Evolutionary conservation across 1,140 invertebrate species (phyloP), one percentile per base, ranked within the genome.

Genomic region (Reticulitermes speratus): DNA sequence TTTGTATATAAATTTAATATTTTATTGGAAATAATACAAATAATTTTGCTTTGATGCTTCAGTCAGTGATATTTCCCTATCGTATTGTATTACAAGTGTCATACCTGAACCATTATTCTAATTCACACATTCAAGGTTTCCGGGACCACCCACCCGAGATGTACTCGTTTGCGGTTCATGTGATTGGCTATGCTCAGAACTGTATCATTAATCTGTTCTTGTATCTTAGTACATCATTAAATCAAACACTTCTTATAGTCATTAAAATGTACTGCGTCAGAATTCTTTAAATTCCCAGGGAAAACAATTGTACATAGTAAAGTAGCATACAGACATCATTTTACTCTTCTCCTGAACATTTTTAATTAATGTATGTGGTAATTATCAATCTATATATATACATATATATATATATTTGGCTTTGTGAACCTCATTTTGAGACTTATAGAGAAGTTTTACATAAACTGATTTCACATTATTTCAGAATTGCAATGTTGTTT

Each of bases 391-490:
- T 48, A 9, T 48, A 38, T 38, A 38, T 38, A 38, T 38, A 38
- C 5, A 38, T 38, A 5, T 55, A 55, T 75, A 75, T 16, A 75
- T 75, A 16, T 65, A 65, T 75, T 75, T 75, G 65, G 65, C 25
- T 75, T 75, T 75, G 3, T 75, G n/a, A 75, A 75, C 65, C n/a
- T 75, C 65, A 30, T 75, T 75, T 75, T 7, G 14, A 75, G 9
- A 30, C 65, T 75, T 75, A 75, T 75, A 75, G 65, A 75, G n/a
- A 75, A 75, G 65, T 75, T 75, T n/a, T 30, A 75, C 65, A 75
- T n/a, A 9, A 75, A 19, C 59, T 65, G 65, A 14, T 75, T 75
- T 75, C 7, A 5, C n/a, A 14, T 75, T n/a, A 25, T 75, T 75
- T 75, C 25, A 75, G 65, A 75, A 75, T 30, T 75, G 65, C 65